Evolutionary conservation across 2,888 invertebrate genomes (phyloP).

Genomic region (Apamea anceps): DNA sequence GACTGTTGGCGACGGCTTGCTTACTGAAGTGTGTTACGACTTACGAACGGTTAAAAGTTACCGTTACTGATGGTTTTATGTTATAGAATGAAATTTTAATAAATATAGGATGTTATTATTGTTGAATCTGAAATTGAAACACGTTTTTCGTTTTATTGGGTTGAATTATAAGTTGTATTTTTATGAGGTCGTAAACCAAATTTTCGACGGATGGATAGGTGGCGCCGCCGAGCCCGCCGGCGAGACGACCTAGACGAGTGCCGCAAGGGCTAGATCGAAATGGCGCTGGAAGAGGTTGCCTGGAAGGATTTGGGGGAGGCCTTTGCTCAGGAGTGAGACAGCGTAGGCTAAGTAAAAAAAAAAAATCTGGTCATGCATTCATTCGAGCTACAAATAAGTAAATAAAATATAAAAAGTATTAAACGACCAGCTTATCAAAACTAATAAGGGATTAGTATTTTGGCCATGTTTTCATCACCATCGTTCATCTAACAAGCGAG

Average conservation of each 20-base stretch:
- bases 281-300: background rate
- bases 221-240: background rate
- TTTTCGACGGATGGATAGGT: background rate
- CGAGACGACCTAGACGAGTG: background rate
- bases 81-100: background rate
- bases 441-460: background rate
- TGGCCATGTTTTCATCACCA: background rate
- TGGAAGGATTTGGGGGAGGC: background rate
- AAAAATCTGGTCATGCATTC: background rate
- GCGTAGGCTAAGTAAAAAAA: background rate
- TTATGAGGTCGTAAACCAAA: background rate
- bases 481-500: background rate
- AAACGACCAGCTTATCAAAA: background rate
- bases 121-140: background rate
- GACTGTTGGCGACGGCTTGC: background rate
- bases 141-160: background rate
- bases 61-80: background rate
- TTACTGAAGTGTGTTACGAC: slow-evolving; percentile 13
- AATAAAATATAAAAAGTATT: background rate
- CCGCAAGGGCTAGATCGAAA: background rate
- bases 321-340: background rate
- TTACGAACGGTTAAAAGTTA: slow-evolving; percentile 1
- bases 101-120: background rate
- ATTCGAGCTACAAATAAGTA: background rate
- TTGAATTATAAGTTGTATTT: background rate